Evolutionary conservation across 2,888 invertebrate species (phyloP).

Genomic region (Druceiella hillmani): DNA sequence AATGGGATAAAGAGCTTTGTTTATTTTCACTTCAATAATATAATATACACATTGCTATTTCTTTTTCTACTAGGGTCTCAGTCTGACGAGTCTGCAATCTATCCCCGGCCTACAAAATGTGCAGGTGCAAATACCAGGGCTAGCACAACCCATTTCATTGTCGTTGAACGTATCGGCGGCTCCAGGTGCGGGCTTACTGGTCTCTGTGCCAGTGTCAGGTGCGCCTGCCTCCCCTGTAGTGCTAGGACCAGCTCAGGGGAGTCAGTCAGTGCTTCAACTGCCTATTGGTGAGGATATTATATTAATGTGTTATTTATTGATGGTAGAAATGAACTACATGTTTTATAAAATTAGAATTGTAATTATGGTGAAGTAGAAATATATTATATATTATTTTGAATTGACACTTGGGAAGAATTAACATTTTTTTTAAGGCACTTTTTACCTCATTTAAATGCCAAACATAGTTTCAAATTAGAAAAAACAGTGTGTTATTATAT

Average conservation of each 20-base stretch:
- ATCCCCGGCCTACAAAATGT: conserved; percentile 75
- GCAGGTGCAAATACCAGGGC: conserved; percentile 77
- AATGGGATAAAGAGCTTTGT: no score
- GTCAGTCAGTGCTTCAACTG: conserved; percentile 53
- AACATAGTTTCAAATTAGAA: no score
- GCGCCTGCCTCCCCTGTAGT: conserved; percentile 42
- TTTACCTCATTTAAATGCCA: no score
- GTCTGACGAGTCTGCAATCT: conserved; percentile 67
- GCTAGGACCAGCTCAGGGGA: conserved; percentile 41
- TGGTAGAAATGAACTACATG: no score
- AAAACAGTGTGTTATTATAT: no score
- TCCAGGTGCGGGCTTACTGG: conserved; percentile 56
- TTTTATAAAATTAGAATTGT: no score
- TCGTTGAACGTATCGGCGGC: conserved; percentile 69
- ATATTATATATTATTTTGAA: no score
- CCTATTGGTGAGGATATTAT: conserved; percentile 49
- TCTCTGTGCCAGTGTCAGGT: conserved; percentile 56
- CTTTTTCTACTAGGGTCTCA: conserved; percentile 74
- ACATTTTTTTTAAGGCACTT: no score
- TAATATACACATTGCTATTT: no score
- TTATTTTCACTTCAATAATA: no score
- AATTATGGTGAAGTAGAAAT: no score
- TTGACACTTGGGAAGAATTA: no score
- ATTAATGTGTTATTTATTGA: conserved; percentile 9
- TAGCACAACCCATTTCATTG: conserved; percentile 80